Conservation (phyloP, 1,140 invertebrate genomes). For the Eriosoma lanigerum region DNA sequence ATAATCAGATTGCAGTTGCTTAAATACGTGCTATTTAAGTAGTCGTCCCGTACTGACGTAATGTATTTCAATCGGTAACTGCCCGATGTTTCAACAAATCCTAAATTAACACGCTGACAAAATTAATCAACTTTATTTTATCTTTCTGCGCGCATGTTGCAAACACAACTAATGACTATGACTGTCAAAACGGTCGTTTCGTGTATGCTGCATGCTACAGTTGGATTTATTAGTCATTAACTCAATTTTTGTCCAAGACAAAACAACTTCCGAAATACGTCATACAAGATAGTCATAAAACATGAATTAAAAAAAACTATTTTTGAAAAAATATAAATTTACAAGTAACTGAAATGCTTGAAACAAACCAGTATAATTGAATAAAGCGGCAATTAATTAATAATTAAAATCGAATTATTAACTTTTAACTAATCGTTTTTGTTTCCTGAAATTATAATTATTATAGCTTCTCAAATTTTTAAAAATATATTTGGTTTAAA, state of each 20-base stretch:
- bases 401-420: too few relatives aligned
- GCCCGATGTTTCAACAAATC: not conserved
- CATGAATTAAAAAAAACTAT: not conserved
- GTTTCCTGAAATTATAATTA: too few relatives aligned
- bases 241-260: not conserved
- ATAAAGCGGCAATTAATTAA: too few relatives aligned
- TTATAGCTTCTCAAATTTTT: too few relatives aligned
- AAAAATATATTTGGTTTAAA: too few relatives aligned
- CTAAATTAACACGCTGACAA: not conserved
- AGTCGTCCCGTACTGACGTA: not conserved
- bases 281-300: not conserved
- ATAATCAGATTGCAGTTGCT: not conserved
- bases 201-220: not conserved
- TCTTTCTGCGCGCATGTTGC: not conserved
- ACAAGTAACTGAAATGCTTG: too few relatives aligned
- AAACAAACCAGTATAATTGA: too few relatives aligned
- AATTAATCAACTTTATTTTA: conserved; percentile 16
- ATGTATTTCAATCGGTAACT: not conserved
- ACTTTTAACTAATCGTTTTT: too few relatives aligned
- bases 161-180: conserved; percentile 2
- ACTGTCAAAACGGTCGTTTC: conserved; percentile 8
- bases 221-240: conserved; percentile 7
- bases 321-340: too few relatives aligned
- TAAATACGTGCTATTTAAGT: not conserved
- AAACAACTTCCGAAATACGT: not conserved